Evolutionary conservation across 2,888 invertebrate genomes (phyloP), one percentile per base, ranked within the genome.

Genomic region (Spicauda simplicius): DNA sequence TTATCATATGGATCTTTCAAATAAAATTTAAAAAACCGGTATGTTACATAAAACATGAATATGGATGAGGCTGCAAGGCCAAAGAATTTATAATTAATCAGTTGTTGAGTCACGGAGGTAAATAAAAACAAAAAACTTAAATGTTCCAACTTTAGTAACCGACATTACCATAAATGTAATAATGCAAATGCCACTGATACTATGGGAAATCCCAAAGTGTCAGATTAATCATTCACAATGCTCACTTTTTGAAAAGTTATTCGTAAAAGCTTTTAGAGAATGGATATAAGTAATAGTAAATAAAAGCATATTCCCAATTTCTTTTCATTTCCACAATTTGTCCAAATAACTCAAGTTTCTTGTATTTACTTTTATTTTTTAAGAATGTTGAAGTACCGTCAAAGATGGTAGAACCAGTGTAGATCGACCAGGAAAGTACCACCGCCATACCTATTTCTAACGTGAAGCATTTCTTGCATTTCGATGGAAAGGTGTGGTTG

Each of bases 121-220:
- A 52, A 61, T 61, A 37, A 52, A 61, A 52, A 52, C 37, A 30
- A n/a, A n/a, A n/a, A 33, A n/a, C 52, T 60, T 19, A 52, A 52
- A 50, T 18, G n/a, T n/a, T 25, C 30, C 0, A 59, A 30, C 48
- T 41, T 41, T 12, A 41, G 14, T 41, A 12, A 41, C 41, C 11
- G n/a, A 19, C 2, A 14, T n/a, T 48, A 6, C 33, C 33, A 50
- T 45, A 41, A 14, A 41, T 1, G 8, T 33, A 41, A 14, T 11
- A 14, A 52, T 60, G 60, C 19, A 52, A 52, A 60, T 60, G 25
- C 25, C 2, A 25, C 25, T 25, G 25, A 5, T 25, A 5, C 25
- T 25, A 25, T 25, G 14, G 10, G 41, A 7, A 2, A 33, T 30
- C 16, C 7, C 30, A 25, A 33, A 25, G 3, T 33, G 14, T 12